These are phyloP conservation scores for Chloebia gouldiae DNA, from an alignment of 2,113 vertebrate genomes.

Conservation along the genomic window DNA sequence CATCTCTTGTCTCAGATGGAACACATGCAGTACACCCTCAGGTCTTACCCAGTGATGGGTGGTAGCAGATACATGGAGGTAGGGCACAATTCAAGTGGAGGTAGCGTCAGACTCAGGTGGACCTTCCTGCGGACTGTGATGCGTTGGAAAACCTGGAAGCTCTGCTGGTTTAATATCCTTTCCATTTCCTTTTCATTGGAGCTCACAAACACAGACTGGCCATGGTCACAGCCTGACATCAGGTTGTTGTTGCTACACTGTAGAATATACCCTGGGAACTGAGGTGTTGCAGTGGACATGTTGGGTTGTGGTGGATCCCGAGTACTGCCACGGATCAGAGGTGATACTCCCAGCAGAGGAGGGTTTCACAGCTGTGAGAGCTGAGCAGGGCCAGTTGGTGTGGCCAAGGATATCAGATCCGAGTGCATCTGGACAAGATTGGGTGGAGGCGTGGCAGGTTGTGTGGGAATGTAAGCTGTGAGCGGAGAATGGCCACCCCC, in stretches of 20 bases:
- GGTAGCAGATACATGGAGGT: not conserved
- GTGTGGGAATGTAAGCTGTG: not conserved
- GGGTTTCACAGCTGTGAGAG: not conserved
- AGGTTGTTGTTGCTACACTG: not conserved
- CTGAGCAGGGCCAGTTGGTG: not conserved
- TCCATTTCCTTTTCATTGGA: not conserved
- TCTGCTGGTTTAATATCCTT: not conserved
- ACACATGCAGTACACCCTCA: rapidly evolving
- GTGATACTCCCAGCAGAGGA: not conserved
- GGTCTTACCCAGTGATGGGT: not conserved
- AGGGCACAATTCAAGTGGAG: not conserved
- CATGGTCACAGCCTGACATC: not conserved
- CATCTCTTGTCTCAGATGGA: not conserved
- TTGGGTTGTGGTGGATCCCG: not conserved
- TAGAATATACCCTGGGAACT: no score
- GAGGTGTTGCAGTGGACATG: rapidly evolving
- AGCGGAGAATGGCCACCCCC: rapidly evolving
- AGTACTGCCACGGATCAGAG: rapidly evolving
- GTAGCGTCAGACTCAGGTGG: not conserved
- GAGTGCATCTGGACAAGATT: not conserved
- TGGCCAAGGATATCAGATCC: not conserved
- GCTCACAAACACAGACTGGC: not conserved
- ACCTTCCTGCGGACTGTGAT: not conserved
- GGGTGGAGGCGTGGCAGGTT: not conserved
- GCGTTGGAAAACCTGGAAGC: not conserved